These are phyloP conservation scores for Hydrozoanthus tunicans DNA, from an alignment of 64 coral and sea anemone species.

Conservation along the genomic window DNA sequence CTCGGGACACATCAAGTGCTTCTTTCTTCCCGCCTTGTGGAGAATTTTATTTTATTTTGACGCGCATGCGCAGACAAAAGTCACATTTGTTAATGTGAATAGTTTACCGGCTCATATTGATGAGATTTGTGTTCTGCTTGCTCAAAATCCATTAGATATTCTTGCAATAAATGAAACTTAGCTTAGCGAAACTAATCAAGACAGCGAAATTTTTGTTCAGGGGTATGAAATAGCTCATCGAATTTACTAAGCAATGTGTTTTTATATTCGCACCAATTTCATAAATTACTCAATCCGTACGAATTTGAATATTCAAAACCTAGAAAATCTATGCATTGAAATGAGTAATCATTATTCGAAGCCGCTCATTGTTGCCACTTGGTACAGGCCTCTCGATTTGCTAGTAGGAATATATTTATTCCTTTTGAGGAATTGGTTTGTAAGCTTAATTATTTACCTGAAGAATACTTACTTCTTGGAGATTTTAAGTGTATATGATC, in stretches of 20 bases:
- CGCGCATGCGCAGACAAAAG: no score
- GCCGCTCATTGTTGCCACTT: not conserved
- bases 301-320: slow-evolving; percentile 41
- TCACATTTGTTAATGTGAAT: slow-evolving; percentile 5
- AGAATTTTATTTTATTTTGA: no score
- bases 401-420: not conserved
- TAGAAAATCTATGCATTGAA: slow-evolving; percentile 19
- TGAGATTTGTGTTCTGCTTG: slow-evolving; percentile 19
- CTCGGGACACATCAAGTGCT: no score
- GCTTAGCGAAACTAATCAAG: not conserved
- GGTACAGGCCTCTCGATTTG: not conserved
- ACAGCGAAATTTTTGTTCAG: slow-evolving; percentile 23
- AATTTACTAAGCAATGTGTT: slow-evolving; percentile 6
- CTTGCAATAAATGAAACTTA: slow-evolving; percentile 28
- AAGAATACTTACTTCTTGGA: not conserved
- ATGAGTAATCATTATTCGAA: not conserved
- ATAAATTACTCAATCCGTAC: no score
- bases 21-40: no score
- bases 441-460: no score
- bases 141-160: slow-evolving; percentile 22
- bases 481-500: slow-evolving; percentile 23
- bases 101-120: slow-evolving; percentile 34
- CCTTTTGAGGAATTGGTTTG: no score
- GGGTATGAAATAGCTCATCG: slow-evolving; percentile 28
- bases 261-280: not conserved